Percentiles rank a stretch among this genome's conserved stretches.
phyloP scores from a whole-genome alignment of 2,797 vertebrate species.

The Poeciliopsis turneri region DNA sequence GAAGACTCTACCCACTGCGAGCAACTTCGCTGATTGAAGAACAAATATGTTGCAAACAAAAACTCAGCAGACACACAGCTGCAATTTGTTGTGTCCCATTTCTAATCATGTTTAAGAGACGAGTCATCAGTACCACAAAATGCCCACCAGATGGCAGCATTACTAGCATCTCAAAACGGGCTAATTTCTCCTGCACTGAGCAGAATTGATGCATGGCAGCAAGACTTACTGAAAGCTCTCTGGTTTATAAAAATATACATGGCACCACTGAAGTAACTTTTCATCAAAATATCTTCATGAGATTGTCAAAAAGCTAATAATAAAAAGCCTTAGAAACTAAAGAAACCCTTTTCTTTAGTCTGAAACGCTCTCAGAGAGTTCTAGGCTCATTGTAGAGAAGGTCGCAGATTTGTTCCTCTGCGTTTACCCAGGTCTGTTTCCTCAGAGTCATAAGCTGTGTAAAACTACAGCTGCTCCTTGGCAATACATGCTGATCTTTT shows the following conservation, averaged over 20 bases:
- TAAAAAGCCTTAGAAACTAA: too few relatives aligned
- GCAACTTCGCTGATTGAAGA: too few relatives aligned
- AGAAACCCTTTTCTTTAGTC: conserved; percentile 18
- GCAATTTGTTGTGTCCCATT: neutral
- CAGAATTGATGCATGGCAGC: neutral
- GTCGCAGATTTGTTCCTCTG: conserved; percentile 28
- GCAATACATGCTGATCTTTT: conserved; percentile 22
- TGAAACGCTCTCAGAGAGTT: neutral
- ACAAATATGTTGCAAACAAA: too few relatives aligned
- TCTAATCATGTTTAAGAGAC: neutral
- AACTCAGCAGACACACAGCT: too few relatives aligned
- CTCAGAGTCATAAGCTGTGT: conserved; percentile 44
- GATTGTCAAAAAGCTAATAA: neutral
- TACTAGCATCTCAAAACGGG: neutral
- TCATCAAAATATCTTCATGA: neutral
- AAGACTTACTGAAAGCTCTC: neutral
- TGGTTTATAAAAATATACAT: neutral
- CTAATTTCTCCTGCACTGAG: neutral
- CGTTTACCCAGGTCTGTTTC: conserved; percentile 27
- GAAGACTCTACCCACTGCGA: too few relatives aligned
- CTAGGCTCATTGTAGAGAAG: conserved; percentile 30
- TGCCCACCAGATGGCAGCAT: conserved; percentile 41
- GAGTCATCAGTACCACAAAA: neutral
- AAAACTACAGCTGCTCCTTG: conserved; percentile 23
- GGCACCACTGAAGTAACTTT: neutral